These are phyloP conservation scores for Erethizon dorsatum DNA, from an alignment of 2,797 vertebrate species.

Conservation along the genomic window DNA sequence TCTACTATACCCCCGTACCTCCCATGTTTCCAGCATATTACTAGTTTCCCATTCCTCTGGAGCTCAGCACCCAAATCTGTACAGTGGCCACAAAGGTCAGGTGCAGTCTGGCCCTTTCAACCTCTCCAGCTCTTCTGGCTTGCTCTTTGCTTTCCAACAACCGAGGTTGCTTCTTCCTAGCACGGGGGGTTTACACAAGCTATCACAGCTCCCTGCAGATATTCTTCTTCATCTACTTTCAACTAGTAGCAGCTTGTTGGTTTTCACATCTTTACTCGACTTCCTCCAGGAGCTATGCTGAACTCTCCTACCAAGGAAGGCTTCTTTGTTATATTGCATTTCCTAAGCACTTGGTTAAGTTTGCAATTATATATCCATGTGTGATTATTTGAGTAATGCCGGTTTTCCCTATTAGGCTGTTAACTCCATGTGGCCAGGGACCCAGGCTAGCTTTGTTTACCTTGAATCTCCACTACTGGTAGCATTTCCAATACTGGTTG, in stretches of 20 bases:
- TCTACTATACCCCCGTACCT: neutral
- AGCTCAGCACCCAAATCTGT: constrained; percentile 1
- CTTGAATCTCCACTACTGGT: neutral
- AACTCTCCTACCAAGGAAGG: neutral
- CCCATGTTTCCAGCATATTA: neutral
- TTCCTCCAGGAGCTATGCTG: neutral
- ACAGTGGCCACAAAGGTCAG: neutral
- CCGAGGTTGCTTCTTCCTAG: neutral
- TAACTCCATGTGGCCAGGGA: neutral
- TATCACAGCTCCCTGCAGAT: neutral
- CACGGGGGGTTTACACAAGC: constrained; percentile 40
- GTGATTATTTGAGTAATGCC: neutral
- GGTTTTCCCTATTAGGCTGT: neutral
- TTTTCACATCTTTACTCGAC: neutral
- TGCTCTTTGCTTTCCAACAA: neutral
- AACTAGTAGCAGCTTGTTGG: neutral
- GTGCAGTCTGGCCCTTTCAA: neutral
- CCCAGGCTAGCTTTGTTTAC: neutral
- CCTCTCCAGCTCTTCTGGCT: neutral
- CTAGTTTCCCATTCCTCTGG: constrained; percentile 7
- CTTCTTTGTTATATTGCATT: neutral
- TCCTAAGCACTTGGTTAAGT: neutral
- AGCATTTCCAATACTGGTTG: neutral
- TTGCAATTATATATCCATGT: neutral
- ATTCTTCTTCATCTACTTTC: neutral